Conservation (phyloP, 64 coral and sea anemone species). For the Catalaphyllia jardinei region DNA sequence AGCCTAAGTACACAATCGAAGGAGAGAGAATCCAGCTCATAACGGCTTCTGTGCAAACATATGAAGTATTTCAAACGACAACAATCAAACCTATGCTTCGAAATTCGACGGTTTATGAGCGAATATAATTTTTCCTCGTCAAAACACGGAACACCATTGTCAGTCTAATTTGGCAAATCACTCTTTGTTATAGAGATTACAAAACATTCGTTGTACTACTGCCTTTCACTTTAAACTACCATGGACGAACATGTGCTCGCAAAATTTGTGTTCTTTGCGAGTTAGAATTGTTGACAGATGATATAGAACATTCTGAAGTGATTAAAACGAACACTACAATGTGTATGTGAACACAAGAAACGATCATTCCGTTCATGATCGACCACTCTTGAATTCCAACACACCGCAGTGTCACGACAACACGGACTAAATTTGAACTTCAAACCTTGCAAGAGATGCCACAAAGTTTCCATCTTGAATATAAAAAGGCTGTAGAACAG, state of each 20-base stretch:
- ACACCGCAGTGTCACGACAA: slow-evolving; percentile 3
- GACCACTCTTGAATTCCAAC: background rate
- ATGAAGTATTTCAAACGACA: background rate
- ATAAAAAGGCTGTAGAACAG: background rate
- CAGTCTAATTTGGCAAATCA: slow-evolving; percentile 9
- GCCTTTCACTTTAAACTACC: background rate
- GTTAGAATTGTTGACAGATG: slow-evolving; percentile 40
- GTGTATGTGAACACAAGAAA: background rate
- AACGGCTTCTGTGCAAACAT: background rate
- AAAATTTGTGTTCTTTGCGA: background rate
- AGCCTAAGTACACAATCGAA: slow-evolving; percentile 20
- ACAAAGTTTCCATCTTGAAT: background rate
- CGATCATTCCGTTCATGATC: background rate
- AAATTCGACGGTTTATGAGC: background rate
- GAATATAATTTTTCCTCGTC: background rate
- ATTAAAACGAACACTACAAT: background rate
- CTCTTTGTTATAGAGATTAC: background rate
- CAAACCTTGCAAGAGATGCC: background rate
- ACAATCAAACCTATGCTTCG: background rate
- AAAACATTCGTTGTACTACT: background rate
- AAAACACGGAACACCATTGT: background rate
- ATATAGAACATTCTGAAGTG: slow-evolving; percentile 17
- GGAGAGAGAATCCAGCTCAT: background rate
- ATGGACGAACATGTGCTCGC: background rate
- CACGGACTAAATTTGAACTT: background rate